phyloP scores from a whole-genome alignment of 1,140 invertebrate species.

The Chironomus tepperi region DNA sequence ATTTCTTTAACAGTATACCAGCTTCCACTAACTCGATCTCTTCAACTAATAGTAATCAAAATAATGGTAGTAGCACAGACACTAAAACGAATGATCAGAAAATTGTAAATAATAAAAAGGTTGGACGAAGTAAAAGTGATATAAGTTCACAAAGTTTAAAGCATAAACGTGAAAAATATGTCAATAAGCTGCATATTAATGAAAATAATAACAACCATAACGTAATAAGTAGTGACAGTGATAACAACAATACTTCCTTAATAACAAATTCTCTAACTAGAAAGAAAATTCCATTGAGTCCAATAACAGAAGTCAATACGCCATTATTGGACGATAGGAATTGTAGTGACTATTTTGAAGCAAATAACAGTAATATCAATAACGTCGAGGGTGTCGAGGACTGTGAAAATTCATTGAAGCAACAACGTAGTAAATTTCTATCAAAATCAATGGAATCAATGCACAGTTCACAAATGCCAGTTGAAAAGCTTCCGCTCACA shows the following conservation, averaged over 20 bases:
- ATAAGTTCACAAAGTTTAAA: slow-evolving; percentile 39
- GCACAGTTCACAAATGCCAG: slow-evolving; percentile 56
- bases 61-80: slow-evolving; percentile 31
- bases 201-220: slow-evolving; percentile 40
- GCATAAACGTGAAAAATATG: slow-evolving; percentile 41
- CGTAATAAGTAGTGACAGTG: slow-evolving; percentile 37
- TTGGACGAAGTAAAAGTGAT: slow-evolving; percentile 60
- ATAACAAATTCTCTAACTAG: slow-evolving; percentile 26
- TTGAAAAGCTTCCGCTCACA: slow-evolving; percentile 52
- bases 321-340: slow-evolving; percentile 25
- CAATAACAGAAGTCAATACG: slow-evolving; percentile 61
- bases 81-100: slow-evolving; percentile 35
- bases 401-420: neutral
- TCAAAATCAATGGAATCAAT: slow-evolving; percentile 48
- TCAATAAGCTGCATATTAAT: slow-evolving; percentile 37
- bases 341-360: slow-evolving; percentile 25
- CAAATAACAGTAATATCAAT: no score
- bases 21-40: slow-evolving; percentile 33
- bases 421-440: slow-evolving; percentile 40
- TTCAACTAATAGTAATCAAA: no score
- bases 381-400: neutral
- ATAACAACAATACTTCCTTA: slow-evolving; percentile 31
- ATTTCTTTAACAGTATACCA: slow-evolving; percentile 44
- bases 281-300: slow-evolving; percentile 59
- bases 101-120: slow-evolving; percentile 36